Evolutionary conservation across 2,888 invertebrate species (phyloP), one percentile per base, ranked within the genome.

Genomic region (Allophyes oxyacanthae): DNA sequence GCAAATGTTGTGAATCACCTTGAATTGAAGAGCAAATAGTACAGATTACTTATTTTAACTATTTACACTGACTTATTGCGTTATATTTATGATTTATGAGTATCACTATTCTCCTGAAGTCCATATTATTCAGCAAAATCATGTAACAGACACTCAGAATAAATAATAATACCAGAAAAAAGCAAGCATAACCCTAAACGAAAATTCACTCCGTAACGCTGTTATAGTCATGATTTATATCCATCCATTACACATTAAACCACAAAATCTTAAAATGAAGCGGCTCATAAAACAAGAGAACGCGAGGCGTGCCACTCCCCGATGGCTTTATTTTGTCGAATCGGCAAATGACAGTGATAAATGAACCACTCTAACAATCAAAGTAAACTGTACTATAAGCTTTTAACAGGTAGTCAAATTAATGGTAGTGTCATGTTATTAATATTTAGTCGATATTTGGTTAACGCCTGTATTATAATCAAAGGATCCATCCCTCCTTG

Each of bases 341-440:
- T 79, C 81, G 77, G 83, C 79, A 80, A 80, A 82, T 78, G 86
- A 85, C 84, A 75, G 83, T 87, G 86, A 86, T 84, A 79, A 82
- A 87, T 75, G 83, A 77, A 78, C 75, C 79, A 73, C 77, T 83
- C 84, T 80, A 87, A 88, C 87, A 86, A 87, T 87, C 84, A 85
- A 78, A 76, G 69, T 51, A 73, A 77, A 77, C 79, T 81, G 77
- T 77, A 66, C 67, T 69, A 68, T 76, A 75, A 76, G 82, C 81
- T 81, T 78, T 77, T 77, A 77, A 76, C 81, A 82, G 81, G 79
- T 79, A 77, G 64, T 54, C 37, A 37, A 64, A 59, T 51, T 42
- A 56, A 74, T 48, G 51, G 52, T 43, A 38, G 57, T 53, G 49
- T 58, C 62, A 64, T 54, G 54, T 44, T 43, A 64, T 63, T 57